Evolutionary conservation across 2,113 vertebrate species (phyloP), one percentile per base, ranked within the genome.

Genomic region (Podarcis cretensis): DNA sequence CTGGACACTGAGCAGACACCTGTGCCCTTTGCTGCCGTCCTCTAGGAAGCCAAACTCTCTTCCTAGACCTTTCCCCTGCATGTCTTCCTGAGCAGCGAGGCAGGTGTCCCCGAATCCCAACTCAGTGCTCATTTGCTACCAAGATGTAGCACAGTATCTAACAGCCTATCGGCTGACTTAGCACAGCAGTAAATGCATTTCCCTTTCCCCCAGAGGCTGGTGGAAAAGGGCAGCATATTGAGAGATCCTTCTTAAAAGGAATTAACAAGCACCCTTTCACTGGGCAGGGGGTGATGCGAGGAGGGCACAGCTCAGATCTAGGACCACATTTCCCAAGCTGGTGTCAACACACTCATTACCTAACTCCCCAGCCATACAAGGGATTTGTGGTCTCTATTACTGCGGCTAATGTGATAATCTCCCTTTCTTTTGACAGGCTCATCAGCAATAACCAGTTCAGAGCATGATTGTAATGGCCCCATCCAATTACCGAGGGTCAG

Each of bases 381-480:
- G 74, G 81, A 78, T 84, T 78, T 83, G 43, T 37, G 73, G 63
- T 69, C 59, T 84, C 59, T 35, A 35, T 89, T 89, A 57, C 81
- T 68, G 71, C 71, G 20, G 80, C 74, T 83, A 89, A 77, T n/a
- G n/a, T 78, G 81, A 89, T 76, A 76, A 84, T 59, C 74, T 30
- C 40, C 57, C 79, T 57, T 37, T 37, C n/a, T 83, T 77, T 23
- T 37, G 87, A 89, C 73, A 77, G 81, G 65, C 63, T 84, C 87
- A 57, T 76, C n/a, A 76, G 73, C 63, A 83, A 78, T 66, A 30
- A 21, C 73, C 40, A 75, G 40, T 84, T 83, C 48, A 83, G n/a
- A 84, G 74, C 27, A 81, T 14, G 74, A 84, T 78, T 69, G 73
- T 3, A 21, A 78, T 65, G 23, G 43, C 9, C 35, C 74, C 35